Percentiles rank a stretch among this genome's conserved stretches.
Evolutionary conservation across 2,113 vertebrate species (phyloP).

Genomic region (Bubalus kerabau): DNA sequence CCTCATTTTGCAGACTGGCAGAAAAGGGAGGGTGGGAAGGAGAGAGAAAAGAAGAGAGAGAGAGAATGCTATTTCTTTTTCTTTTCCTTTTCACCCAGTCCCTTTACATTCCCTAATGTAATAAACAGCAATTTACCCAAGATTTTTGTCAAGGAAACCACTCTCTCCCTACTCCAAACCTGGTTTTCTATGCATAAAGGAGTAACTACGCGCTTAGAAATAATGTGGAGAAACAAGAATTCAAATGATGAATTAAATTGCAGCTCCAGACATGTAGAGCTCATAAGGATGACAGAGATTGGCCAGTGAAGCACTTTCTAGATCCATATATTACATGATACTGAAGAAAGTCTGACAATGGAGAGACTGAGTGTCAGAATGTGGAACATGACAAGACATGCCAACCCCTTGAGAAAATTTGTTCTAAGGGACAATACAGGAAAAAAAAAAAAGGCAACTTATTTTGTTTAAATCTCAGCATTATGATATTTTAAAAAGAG

Average conservation of each 20-base stretch:
- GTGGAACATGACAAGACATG: neutral
- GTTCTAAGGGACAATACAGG: neutral
- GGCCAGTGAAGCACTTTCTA: neutral
- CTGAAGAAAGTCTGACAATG: neutral
- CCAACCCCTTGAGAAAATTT: neutral
- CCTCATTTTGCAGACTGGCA: neutral
- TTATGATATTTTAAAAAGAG: neutral
- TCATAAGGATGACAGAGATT: neutral
- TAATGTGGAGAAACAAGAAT: neutral
- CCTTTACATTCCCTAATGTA: neutral
- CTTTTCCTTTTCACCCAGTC: neutral
- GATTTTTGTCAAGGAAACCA: neutral
- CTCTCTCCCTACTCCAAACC: neutral
- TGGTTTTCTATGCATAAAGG: neutral
- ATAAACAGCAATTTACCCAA: neutral
- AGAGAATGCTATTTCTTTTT: neutral
- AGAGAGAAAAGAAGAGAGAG: neutral
- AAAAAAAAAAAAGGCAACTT: neutral
- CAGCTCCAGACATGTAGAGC: neutral
- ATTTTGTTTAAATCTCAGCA: neutral
- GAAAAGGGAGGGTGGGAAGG: neutral
- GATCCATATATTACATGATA: neutral
- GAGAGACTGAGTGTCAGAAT: neutral
- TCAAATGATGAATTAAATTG: neutral
- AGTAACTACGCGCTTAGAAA: neutral